Conservation (phyloP, 2,888 invertebrate genomes). For the Tipula confusa region DNA sequence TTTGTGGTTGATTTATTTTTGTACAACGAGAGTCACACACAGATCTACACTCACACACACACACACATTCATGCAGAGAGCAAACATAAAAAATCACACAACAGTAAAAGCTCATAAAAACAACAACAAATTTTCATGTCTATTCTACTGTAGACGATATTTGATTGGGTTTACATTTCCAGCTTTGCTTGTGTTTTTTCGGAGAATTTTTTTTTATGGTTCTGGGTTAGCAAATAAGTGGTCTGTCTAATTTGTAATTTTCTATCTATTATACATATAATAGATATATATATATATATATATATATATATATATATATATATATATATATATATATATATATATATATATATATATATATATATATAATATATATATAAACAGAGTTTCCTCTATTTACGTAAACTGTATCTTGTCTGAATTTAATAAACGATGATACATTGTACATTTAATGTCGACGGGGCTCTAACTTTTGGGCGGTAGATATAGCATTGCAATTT, state of each 20-base stretch:
- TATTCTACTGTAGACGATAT: neutral
- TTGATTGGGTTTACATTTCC: neutral
- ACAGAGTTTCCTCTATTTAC: no score
- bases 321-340: neutral
- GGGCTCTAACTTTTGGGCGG: no score
- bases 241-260: neutral
- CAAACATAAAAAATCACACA: neutral
- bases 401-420: no score
- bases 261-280: neutral
- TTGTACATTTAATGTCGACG: no score
- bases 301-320: neutral
- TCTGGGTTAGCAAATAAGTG: neutral
- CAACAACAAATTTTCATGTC: neutral
- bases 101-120: neutral
- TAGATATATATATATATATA: neutral
- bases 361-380: no score
- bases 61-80: neutral
- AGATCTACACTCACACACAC: neutral
- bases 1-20: neutral
- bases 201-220: neutral
- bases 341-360: neutral
- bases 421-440: no score
- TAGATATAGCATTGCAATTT: no score
- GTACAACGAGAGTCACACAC: neutral
- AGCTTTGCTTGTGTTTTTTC: neutral